Base-by-base conservation (phyloP, 2,113 vertebrate species). In the Talpa occidentalis region DNA sequence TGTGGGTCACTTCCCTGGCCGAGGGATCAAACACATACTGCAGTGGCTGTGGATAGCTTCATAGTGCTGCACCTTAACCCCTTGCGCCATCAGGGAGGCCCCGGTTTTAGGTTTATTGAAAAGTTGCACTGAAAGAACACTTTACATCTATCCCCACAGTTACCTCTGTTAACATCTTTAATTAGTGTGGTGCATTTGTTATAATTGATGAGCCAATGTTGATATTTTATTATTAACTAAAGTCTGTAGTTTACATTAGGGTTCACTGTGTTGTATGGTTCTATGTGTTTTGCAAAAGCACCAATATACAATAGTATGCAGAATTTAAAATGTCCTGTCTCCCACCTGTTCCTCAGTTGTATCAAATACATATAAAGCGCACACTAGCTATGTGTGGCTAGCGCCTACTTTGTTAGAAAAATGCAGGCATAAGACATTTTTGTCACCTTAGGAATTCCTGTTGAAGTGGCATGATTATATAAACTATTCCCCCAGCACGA, bases 41-140 rank as follows among this genome's bases (percentile, higher is more conserved):
- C n/a, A n/a, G n/a, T n/a, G n/a, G n/a, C n/a, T n/a, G n/a, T n/a
- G n/a, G n/a, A n/a, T n/a, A n/a, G n/a, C n/a, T n/a, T n/a, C n/a
- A n/a, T n/a, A n/a, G n/a, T n/a, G n/a, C n/a, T n/a, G n/a, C n/a
- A n/a, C n/a, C n/a, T n/a, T n/a, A n/a, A n/a, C n/a, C n/a, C n/a
- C n/a, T n/a, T n/a, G n/a, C n/a, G n/a, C n/a, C n/a, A n/a, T n/a
- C n/a, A n/a, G n/a, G n/a, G n/a, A n/a, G n/a, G n/a, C n/a, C n/a
- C n/a, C n/a, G n/a, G 32, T 74, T 91, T 54, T 66, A 88, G 44
- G 66, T 89, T 72, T 73, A 73, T 10, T 85, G 86, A 73, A 90
- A 90, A 80, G n/a, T 44, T 74, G 22, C 42, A 35, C 26, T 84
- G 24, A 60, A 80, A 59, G 37, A 59, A 73, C 5, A 85, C 5